Evolutionary conservation across 2,888 invertebrate species (phyloP).

Genomic region (Drosophila atroscutellata): DNA sequence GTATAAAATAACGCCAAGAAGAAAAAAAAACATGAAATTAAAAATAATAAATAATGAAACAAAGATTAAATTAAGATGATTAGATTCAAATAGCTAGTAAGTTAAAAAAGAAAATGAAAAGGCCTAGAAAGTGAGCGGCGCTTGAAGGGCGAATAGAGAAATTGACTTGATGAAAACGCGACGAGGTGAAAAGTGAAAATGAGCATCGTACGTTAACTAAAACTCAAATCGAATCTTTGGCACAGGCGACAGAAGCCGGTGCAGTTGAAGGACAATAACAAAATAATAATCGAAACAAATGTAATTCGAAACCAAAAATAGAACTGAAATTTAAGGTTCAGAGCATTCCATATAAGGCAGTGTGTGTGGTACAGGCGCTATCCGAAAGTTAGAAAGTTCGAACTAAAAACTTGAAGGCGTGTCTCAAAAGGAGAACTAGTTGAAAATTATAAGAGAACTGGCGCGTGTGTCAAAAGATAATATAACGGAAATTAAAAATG

Average conservation of each 20-base stretch:
- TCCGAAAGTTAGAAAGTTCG: slow-evolving; percentile 54
- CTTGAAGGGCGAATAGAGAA: slow-evolving; percentile 37
- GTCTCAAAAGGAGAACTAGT: slow-evolving; percentile 53
- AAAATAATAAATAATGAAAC: slow-evolving; percentile 19
- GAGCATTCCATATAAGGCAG: slow-evolving; percentile 68
- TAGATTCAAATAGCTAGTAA: not conserved
- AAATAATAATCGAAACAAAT: slow-evolving; percentile 42
- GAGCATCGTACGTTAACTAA: slow-evolving; percentile 35
- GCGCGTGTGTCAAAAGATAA: slow-evolving; percentile 63
- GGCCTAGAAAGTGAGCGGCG: slow-evolving; percentile 22
- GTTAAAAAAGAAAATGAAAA: slow-evolving; percentile 10
- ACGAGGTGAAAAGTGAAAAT: slow-evolving; percentile 46
- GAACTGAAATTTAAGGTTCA: slow-evolving; percentile 39
- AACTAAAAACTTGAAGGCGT: slow-evolving; percentile 54
- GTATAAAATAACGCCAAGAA: slow-evolving; percentile 26
- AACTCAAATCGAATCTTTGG: slow-evolving; percentile 36
- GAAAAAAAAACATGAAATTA: slow-evolving; percentile 43
- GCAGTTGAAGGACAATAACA: slow-evolving; percentile 54
- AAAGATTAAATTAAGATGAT: not conserved
- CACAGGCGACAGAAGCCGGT: slow-evolving; percentile 65
- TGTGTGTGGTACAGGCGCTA: slow-evolving; percentile 68
- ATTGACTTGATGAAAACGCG: slow-evolving; percentile 51
- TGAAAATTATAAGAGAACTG: slow-evolving; percentile 62
- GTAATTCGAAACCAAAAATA: slow-evolving; percentile 19
- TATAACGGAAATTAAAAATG: slow-evolving; percentile 47